Evolutionary conservation across 2,888 invertebrate genomes (phyloP), one percentile per base, ranked within the genome.

Genomic region (Crioceris asparagi): DNA sequence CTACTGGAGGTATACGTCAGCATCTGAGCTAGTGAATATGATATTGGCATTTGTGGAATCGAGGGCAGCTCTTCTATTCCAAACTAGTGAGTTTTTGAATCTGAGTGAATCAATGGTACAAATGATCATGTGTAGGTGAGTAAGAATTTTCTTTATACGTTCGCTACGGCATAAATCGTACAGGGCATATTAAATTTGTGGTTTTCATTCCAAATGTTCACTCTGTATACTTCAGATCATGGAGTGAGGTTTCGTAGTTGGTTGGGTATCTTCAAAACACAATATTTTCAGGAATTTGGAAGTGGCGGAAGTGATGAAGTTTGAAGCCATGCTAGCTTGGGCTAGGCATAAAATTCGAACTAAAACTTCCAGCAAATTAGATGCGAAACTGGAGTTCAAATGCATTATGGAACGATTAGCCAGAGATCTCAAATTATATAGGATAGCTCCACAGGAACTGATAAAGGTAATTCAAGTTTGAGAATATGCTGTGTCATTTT

Each of bases 91-190:
- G 58, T 92, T 88, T 59, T 71, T 91, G 6, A 81, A 82, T 48
- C 74, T 92, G 26, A 91, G 90, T 48, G 92, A 92, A 60, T 91
- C 91, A 3, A 90, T 92, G 88, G 90, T 91, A 14, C 87, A 88
- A 59, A 86, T 86, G 84, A 86, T 88, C 49, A 87, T 88, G 86
- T 82, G 82, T 62, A 62, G 66, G 72, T 57, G 65, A 49, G 39
- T 42, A 30, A 16, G 8, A n/a, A 29, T 25, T 21, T 38, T 23
- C 11, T 33, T 38, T 26, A 5, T n/a, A n/a, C n/a, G n/a, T n/a
- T n/a, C n/a, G n/a, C n/a, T n/a, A n/a, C n/a, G n/a, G n/a, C n/a
- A n/a, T n/a, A n/a, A n/a, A n/a, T n/a, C n/a, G n/a, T n/a, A n/a
- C n/a, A n/a, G n/a, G n/a, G n/a, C n/a, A n/a, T n/a, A n/a, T n/a